phyloP scores from a whole-genome alignment of 2,888 invertebrate genomes.

The Drosophila fulvimacula region DNA sequence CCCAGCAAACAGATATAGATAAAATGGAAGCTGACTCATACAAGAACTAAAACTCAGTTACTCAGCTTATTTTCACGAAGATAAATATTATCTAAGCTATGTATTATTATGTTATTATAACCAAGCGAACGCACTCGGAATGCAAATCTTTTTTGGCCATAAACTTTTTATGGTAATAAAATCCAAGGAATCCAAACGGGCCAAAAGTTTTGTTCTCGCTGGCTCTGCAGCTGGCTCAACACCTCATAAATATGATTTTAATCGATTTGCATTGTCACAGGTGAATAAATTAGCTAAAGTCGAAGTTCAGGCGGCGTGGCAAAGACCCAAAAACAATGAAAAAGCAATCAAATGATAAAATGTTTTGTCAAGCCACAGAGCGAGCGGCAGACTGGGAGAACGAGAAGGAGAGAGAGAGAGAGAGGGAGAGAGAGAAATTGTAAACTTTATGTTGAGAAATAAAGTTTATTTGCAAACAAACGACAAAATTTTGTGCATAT shows the following conservation, averaged over 20 bases:
- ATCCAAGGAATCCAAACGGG: background rate
- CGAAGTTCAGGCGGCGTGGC: constrained; percentile 29
- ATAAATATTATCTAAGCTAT: background rate
- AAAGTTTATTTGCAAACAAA: constrained; percentile 51
- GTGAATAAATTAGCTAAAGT: constrained; percentile 10
- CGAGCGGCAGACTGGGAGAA: constrained; percentile 8
- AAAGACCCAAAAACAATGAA: constrained; percentile 72
- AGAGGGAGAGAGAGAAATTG: constrained; percentile 26
- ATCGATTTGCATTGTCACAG: constrained; percentile 65
- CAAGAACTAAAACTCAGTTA: background rate
- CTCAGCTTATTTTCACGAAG: background rate
- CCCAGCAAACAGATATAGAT: background rate
- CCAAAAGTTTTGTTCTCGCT: constrained; percentile 28
- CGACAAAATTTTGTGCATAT: constrained; percentile 23
- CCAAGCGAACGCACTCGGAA: no score
- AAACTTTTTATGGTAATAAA: constrained; percentile 13
- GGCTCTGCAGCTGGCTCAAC: constrained; percentile 37
- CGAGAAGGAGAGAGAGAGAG: constrained; percentile 6
- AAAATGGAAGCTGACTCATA: background rate
- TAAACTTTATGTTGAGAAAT: constrained; percentile 48
- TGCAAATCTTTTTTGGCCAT: constrained; percentile 2
- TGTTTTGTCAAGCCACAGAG: constrained; percentile 26
- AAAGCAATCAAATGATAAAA: constrained; percentile 71
- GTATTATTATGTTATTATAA: background rate
- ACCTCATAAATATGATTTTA: constrained; percentile 72